phyloP scores from a whole-genome alignment of 2,888 invertebrate species.

The Eupithecia subfuscata region DNA sequence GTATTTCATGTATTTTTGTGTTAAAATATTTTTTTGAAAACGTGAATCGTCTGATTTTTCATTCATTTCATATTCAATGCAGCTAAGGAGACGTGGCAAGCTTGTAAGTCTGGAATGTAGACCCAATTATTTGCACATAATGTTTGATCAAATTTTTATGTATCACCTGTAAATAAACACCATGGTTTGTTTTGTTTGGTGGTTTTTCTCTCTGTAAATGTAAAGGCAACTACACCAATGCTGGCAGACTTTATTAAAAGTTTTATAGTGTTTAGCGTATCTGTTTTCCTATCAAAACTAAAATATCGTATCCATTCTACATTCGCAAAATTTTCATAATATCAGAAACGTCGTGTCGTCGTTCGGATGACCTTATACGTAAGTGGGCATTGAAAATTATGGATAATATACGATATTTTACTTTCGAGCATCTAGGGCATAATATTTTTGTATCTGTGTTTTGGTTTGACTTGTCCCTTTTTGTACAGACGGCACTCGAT shows the following conservation, averaged over 20 bases:
- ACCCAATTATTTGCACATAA: constrained; percentile 39
- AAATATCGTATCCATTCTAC: neutral
- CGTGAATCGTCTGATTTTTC: constrained; percentile 6
- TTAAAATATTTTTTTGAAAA: neutral
- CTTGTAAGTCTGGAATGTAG: constrained; percentile 80
- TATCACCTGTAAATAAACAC: constrained; percentile 7
- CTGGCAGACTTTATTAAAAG: neutral
- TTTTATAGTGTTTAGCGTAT: neutral
- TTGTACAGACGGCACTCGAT: constrained; percentile 90
- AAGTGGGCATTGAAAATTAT: neutral
- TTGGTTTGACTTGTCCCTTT: neutral
- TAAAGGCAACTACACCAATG: neutral
- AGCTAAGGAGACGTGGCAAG: constrained; percentile 89
- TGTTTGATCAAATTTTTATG: constrained; percentile 27
- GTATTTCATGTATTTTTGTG: neutral
- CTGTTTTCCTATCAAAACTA: constrained; percentile 2
- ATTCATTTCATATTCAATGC: constrained; percentile 70
- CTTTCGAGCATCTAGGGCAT: neutral
- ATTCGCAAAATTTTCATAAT: neutral
- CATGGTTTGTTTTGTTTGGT: neutral
- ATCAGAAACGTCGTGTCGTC: neutral
- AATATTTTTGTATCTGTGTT: neutral
- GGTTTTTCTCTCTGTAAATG: neutral
- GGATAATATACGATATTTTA: neutral
- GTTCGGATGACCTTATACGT: neutral